A percentile compares a stretch with the other conserved stretches of the same genome.
Conservation (phyloP, 2,888 invertebrate species). For the Drosophila rellima region DNA sequence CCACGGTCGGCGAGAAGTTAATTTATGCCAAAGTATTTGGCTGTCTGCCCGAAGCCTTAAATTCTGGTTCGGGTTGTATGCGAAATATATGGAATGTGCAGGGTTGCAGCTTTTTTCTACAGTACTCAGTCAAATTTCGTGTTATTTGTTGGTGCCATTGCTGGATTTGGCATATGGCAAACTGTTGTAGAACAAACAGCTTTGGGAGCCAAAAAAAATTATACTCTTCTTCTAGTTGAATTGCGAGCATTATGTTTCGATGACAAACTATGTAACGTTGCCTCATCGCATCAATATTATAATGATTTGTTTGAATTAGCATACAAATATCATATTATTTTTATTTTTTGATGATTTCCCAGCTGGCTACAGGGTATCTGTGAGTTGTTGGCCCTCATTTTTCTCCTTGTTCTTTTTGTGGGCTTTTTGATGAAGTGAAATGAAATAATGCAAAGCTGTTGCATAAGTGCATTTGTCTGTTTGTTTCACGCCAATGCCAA, state of each 20-base stretch:
- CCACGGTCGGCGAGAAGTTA: conserved; percentile 13
- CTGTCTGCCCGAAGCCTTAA: conserved; percentile 2
- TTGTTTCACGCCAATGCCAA: conserved; percentile 48
- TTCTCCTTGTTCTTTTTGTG: conserved; percentile 28
- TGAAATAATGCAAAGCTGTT: conserved; percentile 57
- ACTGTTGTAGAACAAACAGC: conserved; percentile 35
- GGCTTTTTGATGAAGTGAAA: conserved; percentile 48
- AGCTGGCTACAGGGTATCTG: neutral
- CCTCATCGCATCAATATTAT: too few species aligned
- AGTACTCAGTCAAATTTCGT: conserved; percentile 34
- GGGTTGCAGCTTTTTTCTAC: conserved; percentile 2
- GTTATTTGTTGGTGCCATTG: conserved; percentile 4
- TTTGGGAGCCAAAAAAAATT: conserved; percentile 20
- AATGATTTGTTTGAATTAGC: too few species aligned
- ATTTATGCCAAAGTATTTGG: conserved; percentile 32
- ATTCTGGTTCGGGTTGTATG: neutral
- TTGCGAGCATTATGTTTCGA: neutral
- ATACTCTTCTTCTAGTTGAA: neutral
- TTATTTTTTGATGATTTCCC: too few species aligned
- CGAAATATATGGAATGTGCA: neutral
- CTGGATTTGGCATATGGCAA: conserved; percentile 39
- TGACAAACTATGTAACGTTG: neutral
- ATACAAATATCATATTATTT: too few species aligned
- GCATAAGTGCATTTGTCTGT: conserved; percentile 77
- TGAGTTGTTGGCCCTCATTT: neutral